phyloP scores from a whole-genome alignment of 1,140 invertebrate genomes.

The Danaus melanippus region DNA sequence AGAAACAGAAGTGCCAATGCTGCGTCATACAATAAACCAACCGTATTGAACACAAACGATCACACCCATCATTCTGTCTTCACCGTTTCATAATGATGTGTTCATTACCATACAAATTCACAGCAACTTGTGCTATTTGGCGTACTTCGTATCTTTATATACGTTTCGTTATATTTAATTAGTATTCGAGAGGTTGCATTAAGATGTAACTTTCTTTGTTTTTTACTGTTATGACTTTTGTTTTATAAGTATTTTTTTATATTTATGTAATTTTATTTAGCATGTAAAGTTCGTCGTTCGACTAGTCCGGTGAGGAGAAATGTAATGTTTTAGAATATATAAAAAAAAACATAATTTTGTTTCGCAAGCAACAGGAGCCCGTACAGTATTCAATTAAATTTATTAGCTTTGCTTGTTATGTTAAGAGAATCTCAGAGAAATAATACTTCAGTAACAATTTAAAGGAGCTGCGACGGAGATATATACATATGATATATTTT shows the following conservation, averaged over 20 bases:
- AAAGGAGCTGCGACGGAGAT: background rate
- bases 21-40: slow-evolving; percentile 86
- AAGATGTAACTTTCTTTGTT: slow-evolving; percentile 18
- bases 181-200: slow-evolving; percentile 10
- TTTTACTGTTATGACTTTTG: slow-evolving; percentile 21
- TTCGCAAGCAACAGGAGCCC: slow-evolving; percentile 2
- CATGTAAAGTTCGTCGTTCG: slow-evolving; percentile 22
- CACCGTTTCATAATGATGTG: slow-evolving; percentile 26
- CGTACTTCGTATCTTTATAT: slow-evolving; percentile 14
- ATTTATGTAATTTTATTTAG: slow-evolving; percentile 20
- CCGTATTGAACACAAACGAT: slow-evolving; percentile 28
- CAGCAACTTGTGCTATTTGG: slow-evolving; percentile 19
- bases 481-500: slow-evolving; percentile 13
- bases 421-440: slow-evolving; percentile 40
- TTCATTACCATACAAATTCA: slow-evolving; percentile 26
- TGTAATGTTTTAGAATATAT: slow-evolving; percentile 17
- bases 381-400: slow-evolving; percentile 10
- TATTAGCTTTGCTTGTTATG: slow-evolving; percentile 9
- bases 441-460: slow-evolving; percentile 13
- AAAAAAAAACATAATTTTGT: background rate
- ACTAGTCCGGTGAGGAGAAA: slow-evolving; percentile 21
- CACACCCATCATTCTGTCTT: slow-evolving; percentile 39
- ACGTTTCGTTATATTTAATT: slow-evolving; percentile 10
- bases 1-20: slow-evolving; percentile 92
- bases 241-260: slow-evolving; percentile 18